Conservation (phyloP, 1,140 invertebrate species). For the Orchestia grillus region DNA sequence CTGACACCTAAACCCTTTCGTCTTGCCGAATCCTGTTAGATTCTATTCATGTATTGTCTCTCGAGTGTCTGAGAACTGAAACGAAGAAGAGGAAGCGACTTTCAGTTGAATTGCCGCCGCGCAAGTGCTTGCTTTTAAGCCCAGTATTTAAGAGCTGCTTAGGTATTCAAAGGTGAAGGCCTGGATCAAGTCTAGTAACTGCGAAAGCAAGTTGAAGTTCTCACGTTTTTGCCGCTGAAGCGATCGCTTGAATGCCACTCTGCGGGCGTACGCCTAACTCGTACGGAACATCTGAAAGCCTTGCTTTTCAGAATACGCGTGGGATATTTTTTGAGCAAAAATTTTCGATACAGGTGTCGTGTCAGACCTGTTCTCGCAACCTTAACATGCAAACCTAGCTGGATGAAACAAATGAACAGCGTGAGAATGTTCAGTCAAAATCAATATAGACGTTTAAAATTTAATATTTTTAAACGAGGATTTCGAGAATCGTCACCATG, state of each 20-base stretch:
- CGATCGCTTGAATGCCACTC: neutral
- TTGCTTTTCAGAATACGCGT: neutral
- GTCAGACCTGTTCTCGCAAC: neutral
- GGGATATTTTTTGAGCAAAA: neutral
- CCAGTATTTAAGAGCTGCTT: neutral
- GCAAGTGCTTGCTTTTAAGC: neutral
- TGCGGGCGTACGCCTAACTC: neutral
- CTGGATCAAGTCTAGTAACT: neutral
- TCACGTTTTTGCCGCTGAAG: neutral
- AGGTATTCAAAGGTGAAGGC: neutral
- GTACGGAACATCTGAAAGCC: neutral
- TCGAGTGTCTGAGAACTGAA: neutral
- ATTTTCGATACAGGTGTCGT: neutral
- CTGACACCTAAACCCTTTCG: neutral
- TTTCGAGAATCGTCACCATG: neutral
- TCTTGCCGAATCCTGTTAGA: neutral
- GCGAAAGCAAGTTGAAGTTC: neutral
- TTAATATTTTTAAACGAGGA: neutral
- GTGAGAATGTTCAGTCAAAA: neutral
- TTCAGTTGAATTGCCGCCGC: neutral
- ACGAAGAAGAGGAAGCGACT: neutral
- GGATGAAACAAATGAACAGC: neutral
- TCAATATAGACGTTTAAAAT: neutral
- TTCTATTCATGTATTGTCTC: neutral
- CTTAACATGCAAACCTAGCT: neutral